Base-by-base conservation (phyloP, 1,140 invertebrate genomes). In the Maniola jurtina region DNA sequence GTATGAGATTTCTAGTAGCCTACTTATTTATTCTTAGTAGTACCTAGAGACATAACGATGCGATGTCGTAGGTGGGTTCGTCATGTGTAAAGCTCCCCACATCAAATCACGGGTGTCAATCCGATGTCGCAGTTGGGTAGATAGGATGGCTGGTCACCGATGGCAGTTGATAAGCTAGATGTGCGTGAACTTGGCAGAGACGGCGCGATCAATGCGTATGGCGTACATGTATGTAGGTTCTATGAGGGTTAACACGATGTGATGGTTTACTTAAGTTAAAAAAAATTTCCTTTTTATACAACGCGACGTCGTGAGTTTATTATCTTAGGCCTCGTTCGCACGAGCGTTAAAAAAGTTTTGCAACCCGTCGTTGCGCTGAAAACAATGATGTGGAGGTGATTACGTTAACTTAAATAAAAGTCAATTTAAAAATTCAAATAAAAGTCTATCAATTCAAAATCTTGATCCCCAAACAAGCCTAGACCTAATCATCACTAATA, bases 151-250 rank as follows among this genome's bases (percentile, higher is more conserved):
- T 72, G 45, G 70, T 68, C 60, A 57, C 25, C 68, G 77, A 80
- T 72, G 61, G 63, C 60, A 61, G 57, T 64, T 66, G 66, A 64
- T 69, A 64, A 50, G 47, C 4, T 50, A 16, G 47, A 50, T 50
- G 14, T 50, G 70, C 64, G 38, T 70, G 65, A 71, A 73, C 76
- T 73, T 75, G 71, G 70, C 65, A 70, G 70, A 74, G 71, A 70
- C 70, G n/a, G n/a, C 6, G 33, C 61, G 57, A 45, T 61, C 67
- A 67, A 63, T 66, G 59, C 25, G 48, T 15, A 52, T 45, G 34
- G 36, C 35, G 52, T 55, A 55, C 25, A 50, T 47, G 4, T 11
- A 11, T 11, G 40, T 42, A 11, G 6, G 40, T 11, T 42, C 47
- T 11, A 16, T 50, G 47, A 2, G 47, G n/a, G 14, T 50, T 25